Evolutionary conservation across 2,113 vertebrate genomes (phyloP).

Genomic region (Sterrhoptilus dennistouni): DNA sequence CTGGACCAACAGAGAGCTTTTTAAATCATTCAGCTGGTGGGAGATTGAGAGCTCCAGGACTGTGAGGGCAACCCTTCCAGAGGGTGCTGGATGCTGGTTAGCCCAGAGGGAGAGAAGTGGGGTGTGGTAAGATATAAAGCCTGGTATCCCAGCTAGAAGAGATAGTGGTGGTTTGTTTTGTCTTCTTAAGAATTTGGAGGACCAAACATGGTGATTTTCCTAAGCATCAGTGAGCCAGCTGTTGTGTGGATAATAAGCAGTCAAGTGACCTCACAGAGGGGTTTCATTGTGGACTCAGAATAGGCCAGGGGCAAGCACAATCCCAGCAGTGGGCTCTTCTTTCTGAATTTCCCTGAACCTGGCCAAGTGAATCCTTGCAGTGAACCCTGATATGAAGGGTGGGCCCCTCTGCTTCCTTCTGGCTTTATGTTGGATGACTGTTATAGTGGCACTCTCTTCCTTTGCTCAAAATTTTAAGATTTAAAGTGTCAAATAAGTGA

Average conservation of each 20-base stretch:
- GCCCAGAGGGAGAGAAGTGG: neutral
- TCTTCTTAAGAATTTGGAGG: neutral
- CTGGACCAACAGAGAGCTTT: neutral
- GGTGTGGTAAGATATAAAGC: neutral
- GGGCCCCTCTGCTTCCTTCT: neutral
- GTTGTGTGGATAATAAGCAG: neutral
- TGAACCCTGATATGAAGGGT: neutral
- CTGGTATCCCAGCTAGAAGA: neutral
- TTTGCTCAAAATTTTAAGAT: neutral
- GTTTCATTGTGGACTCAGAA: neutral
- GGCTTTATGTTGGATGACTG: neutral
- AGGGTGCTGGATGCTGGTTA: neutral
- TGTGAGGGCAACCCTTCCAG: neutral
- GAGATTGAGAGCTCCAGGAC: neutral
- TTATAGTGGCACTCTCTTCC: neutral
- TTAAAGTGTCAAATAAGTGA: neutral
- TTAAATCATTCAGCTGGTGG: neutral
- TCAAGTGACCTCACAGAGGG: neutral
- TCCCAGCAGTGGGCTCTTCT: neutral
- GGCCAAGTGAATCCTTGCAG: fast-evolving
- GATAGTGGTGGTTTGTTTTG: neutral
- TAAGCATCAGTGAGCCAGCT: neutral
- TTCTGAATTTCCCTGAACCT: neutral
- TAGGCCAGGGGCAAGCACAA: neutral
- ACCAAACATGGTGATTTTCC: neutral